Base-by-base conservation (phyloP, 2,113 vertebrate species). In the Catharus fuscescens region DNA sequence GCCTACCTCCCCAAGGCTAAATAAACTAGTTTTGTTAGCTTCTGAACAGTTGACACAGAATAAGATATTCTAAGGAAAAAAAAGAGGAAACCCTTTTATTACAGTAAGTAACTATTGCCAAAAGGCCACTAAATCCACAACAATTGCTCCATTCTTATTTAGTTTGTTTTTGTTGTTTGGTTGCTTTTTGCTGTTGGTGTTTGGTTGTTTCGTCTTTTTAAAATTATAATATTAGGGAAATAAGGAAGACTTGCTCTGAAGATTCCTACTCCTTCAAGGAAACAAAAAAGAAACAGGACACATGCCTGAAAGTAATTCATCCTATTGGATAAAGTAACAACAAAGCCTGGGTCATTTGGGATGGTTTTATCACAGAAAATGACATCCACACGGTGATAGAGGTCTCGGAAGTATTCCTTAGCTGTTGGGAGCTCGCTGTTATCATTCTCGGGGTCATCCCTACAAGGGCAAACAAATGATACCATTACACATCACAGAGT, bases 281-380 rank as follows among this genome's bases (percentile, higher is more conserved):
- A 93, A 73, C 8, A 62, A 86, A 81, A 59, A 48, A 90, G 54
- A 34, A 84, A 91, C 7, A n/a, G 45, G 59, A 29, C 44, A 97
- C 76, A 7, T 97, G 99, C 99, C 99, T 99, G 99, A 98, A 99
- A 99, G 97, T 99, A 99, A 98, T 99, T 99, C 99, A 99, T 99
- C 97, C 99, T 99, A 98, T 99, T 99, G 40, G 99, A 99, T 72
- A 99, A 98, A 7, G 99, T 99, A 92, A 99, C 99, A 90, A 99
- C 99, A 81, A 99, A 99, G 92, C 99, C 99, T 5, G 99, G 99
- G 95, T 99, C 99, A 4, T 99, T 99, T 44, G 99, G 99, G 97
- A 99, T 99, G 95, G 99, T 99, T 97, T 99, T 99, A 97, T 99
- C 99, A 97, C 99, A 99, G 98, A 99, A 99, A 96, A 99, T 99